phyloP scores from a whole-genome alignment of 2,113 vertebrate genomes.

The Protobothrops flavoviridis region DNA sequence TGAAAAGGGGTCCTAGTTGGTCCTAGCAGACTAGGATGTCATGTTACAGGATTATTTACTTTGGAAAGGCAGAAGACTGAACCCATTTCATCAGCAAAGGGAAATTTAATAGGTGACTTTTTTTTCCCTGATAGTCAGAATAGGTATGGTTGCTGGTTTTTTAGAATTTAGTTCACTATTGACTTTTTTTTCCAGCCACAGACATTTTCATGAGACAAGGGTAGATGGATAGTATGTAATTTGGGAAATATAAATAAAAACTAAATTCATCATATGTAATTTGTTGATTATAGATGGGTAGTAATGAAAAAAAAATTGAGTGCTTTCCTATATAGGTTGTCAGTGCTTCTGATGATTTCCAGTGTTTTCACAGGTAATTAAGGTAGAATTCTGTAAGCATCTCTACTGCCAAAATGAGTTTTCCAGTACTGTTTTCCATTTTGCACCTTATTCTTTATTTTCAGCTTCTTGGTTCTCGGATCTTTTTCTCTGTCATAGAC shows the following conservation, averaged over 20 bases:
- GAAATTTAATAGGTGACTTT: accelerated
- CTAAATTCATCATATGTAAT: not conserved
- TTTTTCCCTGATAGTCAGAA: not conserved
- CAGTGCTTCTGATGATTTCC: not conserved
- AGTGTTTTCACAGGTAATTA: not conserved
- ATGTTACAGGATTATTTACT: not conserved
- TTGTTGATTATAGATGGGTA: not conserved
- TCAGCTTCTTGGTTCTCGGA: not conserved
- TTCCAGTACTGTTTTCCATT: not conserved
- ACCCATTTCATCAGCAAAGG: not conserved
- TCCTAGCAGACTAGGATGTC: not conserved
- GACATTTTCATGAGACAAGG: not conserved
- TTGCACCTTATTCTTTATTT: not conserved
- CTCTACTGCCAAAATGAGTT: not conserved
- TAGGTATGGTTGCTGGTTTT: not conserved
- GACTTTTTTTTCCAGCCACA: not conserved
- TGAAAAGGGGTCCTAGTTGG: not conserved
- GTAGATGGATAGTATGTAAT: not conserved
- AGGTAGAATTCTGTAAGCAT: not conserved
- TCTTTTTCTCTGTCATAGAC: not conserved
- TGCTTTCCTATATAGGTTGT: not conserved
- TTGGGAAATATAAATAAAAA: not conserved
- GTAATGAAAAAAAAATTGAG: not conserved
- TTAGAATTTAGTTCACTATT: not conserved
- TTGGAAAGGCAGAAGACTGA: not conserved